Conservation (phyloP, 2,888 invertebrate species). For the Leptarthrus brevirostris region DNA sequence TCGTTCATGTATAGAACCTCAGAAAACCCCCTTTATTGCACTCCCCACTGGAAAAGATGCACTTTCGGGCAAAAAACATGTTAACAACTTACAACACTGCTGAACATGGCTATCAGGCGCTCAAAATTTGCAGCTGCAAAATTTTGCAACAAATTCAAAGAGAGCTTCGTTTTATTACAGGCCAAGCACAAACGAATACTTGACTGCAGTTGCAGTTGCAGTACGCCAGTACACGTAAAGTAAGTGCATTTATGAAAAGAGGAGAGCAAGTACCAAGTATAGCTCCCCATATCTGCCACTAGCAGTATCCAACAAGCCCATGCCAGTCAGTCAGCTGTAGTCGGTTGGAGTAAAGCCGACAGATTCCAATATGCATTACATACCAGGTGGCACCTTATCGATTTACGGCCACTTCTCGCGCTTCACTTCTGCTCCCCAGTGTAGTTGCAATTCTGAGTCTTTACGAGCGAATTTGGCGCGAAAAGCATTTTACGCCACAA, state of each 20-base stretch:
- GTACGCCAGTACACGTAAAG: no score
- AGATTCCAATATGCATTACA: constrained; percentile 18
- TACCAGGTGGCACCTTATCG: constrained; percentile 39
- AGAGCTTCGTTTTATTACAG: constrained; percentile 34
- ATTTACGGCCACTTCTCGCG: neutral
- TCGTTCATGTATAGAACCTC: no score
- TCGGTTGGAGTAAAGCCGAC: neutral
- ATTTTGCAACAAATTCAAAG: constrained; percentile 28
- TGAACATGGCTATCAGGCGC: constrained; percentile 59
- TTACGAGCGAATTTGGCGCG: constrained; percentile 19
- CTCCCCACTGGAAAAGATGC: no score
- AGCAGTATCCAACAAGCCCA: neutral
- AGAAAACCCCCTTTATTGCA: no score
- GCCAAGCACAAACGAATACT: constrained; percentile 18
- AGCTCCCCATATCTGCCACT: no score
- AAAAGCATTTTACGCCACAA: no score
- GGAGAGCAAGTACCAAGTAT: no score
- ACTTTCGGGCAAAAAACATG: constrained; percentile 53
- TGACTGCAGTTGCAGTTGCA: constrained; percentile 8
- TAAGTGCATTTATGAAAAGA: constrained; percentile 23
- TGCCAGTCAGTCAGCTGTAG: neutral
- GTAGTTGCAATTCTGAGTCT: neutral
- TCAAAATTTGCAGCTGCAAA: constrained; percentile 56
- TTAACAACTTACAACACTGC: constrained; percentile 61
- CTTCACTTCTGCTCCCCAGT: neutral